These are phyloP conservation scores for Pogonomyrmex californicus DNA, from an alignment of 1,140 invertebrate species.

Conservation along the genomic window DNA sequence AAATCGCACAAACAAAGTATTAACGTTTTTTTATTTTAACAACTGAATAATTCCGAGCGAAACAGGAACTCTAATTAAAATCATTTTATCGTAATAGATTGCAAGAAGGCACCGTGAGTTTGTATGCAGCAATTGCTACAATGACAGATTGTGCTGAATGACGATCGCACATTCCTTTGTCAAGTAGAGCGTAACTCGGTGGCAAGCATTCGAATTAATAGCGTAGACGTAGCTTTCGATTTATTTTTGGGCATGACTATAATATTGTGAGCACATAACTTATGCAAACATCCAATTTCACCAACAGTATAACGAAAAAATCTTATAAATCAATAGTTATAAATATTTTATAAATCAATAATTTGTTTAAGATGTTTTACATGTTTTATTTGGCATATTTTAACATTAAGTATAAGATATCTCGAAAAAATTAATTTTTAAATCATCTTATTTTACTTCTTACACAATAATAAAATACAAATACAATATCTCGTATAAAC, in stretches of 20 bases:
- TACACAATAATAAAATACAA: no score
- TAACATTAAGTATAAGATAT: no score
- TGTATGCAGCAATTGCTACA: background rate
- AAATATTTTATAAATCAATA: no score
- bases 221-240: conserved; percentile 35
- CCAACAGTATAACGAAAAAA: conserved; percentile 8
- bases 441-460: no score
- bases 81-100: conserved; percentile 28
- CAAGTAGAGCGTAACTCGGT: conserved; percentile 60
- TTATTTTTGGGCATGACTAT: conserved; percentile 39
- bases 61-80: conserved; percentile 25
- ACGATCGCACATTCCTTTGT: conserved; percentile 65
- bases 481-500: no score
- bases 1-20: conserved; percentile 1
- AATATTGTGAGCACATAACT: background rate
- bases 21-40: background rate
- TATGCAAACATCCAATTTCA: conserved; percentile 18
- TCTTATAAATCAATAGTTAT: no score
- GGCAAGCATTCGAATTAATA: conserved; percentile 46
- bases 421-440: no score
- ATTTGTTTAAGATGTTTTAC: no score
- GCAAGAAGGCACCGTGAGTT: background rate
- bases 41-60: background rate
- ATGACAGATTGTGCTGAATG: conserved; percentile 54
- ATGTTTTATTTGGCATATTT: no score